These are phyloP conservation scores for Amiota mariae DNA, from an alignment of 2,888 invertebrate genomes.

Conservation along the genomic window DNA sequence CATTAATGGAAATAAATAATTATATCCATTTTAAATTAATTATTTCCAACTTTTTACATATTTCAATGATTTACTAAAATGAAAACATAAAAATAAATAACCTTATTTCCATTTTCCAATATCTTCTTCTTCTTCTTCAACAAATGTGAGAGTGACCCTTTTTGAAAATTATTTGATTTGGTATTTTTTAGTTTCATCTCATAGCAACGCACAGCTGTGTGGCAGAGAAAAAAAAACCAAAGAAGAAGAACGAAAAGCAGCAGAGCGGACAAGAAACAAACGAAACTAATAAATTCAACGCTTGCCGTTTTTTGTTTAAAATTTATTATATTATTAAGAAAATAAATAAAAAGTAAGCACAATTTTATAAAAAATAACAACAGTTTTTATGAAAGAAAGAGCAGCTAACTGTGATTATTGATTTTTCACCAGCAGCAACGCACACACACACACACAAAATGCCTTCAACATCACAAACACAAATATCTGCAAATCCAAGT, in stretches of 20 bases:
- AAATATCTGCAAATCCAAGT: slow-evolving; percentile 7
- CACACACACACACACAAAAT: not conserved
- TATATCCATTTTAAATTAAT: no score
- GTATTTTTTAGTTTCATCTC: not conserved
- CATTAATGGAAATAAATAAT: not conserved
- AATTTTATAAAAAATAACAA: not conserved
- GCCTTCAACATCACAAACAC: not conserved
- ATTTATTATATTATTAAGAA: not conserved
- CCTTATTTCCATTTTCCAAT: no score
- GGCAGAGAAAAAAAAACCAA: not conserved
- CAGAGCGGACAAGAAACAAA: no score
- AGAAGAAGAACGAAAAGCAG: not conserved
- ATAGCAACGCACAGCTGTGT: not conserved
- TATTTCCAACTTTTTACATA: no score
- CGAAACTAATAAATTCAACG: no score
- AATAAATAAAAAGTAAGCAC: not conserved
- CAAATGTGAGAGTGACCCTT: no score
- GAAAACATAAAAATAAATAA: no score
- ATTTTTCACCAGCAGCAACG: slow-evolving; percentile 9
- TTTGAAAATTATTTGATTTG: no score
- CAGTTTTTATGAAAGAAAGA: not conserved
- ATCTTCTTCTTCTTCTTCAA: no score
- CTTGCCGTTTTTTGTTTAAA: no score
- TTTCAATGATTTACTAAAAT: no score
- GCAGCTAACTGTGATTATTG: not conserved